A percentile compares a stretch with the other conserved stretches of the same genome.
phyloP scores from a whole-genome alignment of 2,113 vertebrate genomes.

The Probosciger aterrimus region DNA sequence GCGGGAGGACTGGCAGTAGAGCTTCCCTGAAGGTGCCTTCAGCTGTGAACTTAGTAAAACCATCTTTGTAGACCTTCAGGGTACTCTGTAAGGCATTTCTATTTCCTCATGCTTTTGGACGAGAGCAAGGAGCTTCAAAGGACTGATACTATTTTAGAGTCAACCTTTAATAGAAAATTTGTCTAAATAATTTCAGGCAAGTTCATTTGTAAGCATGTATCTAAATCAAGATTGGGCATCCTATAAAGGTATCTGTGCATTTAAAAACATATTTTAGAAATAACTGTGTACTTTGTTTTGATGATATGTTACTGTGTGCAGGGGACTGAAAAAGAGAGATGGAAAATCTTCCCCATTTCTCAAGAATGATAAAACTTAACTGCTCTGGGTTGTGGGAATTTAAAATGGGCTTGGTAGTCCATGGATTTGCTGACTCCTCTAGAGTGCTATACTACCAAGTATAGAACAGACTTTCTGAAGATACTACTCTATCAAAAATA shows the following conservation, averaged over 20 bases:
- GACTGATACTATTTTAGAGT: neutral
- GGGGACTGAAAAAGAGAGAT: neutral
- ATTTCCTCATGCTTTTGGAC: neutral
- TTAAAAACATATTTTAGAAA: neutral
- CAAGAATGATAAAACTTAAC: neutral
- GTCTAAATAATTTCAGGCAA: neutral
- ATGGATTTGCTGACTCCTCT: neutral
- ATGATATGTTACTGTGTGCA: neutral
- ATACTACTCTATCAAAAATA: neutral
- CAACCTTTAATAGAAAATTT: neutral
- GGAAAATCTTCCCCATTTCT: neutral
- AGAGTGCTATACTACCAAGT: neutral
- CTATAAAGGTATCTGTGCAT: neutral
- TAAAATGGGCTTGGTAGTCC: neutral
- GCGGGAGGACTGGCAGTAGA: neutral
- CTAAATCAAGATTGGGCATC: neutral
- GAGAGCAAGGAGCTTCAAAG: neutral
- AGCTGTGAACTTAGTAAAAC: slow-evolving; percentile 39
- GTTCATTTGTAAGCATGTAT: neutral
- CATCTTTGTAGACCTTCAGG: slow-evolving; percentile 11
- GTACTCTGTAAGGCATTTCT: slow-evolving; percentile 24
- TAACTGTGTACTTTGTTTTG: neutral
- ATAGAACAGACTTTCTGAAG: neutral
- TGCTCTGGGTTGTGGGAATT: neutral
- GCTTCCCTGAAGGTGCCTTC: neutral